Conservation (phyloP, 2,113 vertebrate species). For the Calidris pugnax region DNA sequence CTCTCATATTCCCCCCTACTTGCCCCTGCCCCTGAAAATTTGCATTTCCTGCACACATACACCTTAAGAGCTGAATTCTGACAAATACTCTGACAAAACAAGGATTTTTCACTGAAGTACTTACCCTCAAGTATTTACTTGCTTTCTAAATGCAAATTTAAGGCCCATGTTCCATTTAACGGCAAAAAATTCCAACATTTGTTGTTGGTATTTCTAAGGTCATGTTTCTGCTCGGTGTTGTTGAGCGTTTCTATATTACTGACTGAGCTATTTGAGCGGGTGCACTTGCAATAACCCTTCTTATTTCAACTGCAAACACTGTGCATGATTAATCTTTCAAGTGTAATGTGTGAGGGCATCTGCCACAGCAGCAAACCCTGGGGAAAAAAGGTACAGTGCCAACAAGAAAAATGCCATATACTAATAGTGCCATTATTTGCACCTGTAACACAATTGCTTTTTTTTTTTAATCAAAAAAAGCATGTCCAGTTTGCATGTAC, state of each 20-base stretch:
- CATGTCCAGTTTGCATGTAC: slow-evolving; percentile 5
- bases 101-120: not conserved
- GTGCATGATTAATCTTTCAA: not conserved
- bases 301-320: not conserved
- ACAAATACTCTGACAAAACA: not conserved
- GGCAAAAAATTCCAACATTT: not conserved
- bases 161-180: not conserved
- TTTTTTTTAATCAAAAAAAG: not conserved
- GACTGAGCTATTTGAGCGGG: not conserved
- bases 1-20: not conserved
- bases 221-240: not conserved
- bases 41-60: not conserved
- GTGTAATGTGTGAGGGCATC: not conserved
- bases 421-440: not conserved
- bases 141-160: not conserved
- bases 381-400: not conserved
- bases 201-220: not conserved
- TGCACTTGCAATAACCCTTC: not conserved
- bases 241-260: not conserved
- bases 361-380: not conserved
- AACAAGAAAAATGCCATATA: not conserved
- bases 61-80: not conserved
- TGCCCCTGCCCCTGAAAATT: not conserved
- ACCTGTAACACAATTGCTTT: not conserved
- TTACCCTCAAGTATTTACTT: not conserved